phyloP scores from a whole-genome alignment of 2,888 invertebrate genomes.

The Mystacides longicornis region DNA sequence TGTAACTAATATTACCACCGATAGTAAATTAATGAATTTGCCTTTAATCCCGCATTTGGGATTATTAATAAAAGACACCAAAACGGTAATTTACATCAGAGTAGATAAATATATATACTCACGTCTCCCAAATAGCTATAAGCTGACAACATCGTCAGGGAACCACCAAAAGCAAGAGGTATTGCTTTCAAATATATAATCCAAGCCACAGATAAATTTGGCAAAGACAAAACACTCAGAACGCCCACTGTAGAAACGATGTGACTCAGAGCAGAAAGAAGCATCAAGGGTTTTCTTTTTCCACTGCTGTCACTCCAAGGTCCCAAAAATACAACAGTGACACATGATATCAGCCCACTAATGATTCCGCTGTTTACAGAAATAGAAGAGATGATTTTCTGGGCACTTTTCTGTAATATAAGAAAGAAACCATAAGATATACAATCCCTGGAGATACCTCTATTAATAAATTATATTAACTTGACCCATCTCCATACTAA shows the following conservation, averaged over 20 bases:
- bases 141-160: slow-evolving; percentile 64
- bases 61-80: too few species aligned
- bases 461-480: too few species aligned
- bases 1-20: too few species aligned
- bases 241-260: slow-evolving; percentile 43
- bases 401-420: slow-evolving; percentile 13
- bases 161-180: slow-evolving; percentile 64
- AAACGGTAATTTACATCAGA: too few species aligned
- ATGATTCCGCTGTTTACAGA: slow-evolving; percentile 11
- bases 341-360: slow-evolving; percentile 47
- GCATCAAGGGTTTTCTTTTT: slow-evolving; percentile 49
- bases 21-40: too few species aligned
- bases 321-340: slow-evolving; percentile 50
- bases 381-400: slow-evolving; percentile 13
- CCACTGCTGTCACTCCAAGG: slow-evolving; percentile 58
- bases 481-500: too few species aligned
- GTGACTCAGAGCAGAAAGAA: slow-evolving; percentile 50
- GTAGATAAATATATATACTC: slow-evolving; percentile 37
- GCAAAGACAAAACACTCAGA: slow-evolving; percentile 39
- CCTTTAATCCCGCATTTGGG: too few species aligned
- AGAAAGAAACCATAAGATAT: too few species aligned
- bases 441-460: too few species aligned
- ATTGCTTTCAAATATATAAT: slow-evolving; percentile 45
- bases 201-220: slow-evolving; percentile 40
- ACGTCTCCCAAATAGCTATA: slow-evolving; percentile 75